phyloP scores from a whole-genome alignment of 2,888 invertebrate species.

The Eremobia ochroleuca region DNA sequence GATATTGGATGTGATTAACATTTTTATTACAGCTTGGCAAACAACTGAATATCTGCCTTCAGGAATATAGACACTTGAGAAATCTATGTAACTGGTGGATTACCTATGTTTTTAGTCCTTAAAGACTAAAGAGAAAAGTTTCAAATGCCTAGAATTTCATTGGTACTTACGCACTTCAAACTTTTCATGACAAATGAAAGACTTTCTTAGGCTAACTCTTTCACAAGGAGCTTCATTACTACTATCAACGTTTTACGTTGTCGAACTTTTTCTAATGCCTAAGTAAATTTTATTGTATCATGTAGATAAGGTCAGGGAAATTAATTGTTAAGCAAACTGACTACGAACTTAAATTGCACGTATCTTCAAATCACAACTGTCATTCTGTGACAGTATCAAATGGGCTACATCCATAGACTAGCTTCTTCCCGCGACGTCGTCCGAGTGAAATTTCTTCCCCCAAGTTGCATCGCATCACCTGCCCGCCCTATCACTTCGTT shows the following conservation, averaged over 20 bases:
- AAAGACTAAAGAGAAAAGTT: background rate
- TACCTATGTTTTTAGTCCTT: background rate
- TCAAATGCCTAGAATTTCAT: background rate
- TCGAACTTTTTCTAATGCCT: background rate
- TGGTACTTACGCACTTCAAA: background rate
- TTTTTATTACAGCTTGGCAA: background rate
- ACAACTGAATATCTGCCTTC: background rate
- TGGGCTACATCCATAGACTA: too few species aligned
- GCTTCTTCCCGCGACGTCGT: too few species aligned
- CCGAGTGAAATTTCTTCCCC: too few species aligned
- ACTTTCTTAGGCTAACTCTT: background rate
- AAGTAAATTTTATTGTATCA: background rate
- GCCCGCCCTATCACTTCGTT: too few species aligned
- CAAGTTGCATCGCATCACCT: too few species aligned
- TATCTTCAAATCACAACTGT: background rate
- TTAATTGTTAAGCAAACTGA: background rate
- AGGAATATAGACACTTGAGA: background rate
- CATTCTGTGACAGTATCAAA: background rate
- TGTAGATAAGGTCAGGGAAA: background rate
- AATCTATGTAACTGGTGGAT: background rate
- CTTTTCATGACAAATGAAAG: background rate
- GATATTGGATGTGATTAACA: slow-evolving; percentile 1
- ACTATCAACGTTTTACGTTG: background rate
- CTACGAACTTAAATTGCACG: background rate
- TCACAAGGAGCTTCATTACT: background rate